Evolutionary conservation across 2,888 invertebrate species (phyloP).

Genomic region (Catocala fraxini): DNA sequence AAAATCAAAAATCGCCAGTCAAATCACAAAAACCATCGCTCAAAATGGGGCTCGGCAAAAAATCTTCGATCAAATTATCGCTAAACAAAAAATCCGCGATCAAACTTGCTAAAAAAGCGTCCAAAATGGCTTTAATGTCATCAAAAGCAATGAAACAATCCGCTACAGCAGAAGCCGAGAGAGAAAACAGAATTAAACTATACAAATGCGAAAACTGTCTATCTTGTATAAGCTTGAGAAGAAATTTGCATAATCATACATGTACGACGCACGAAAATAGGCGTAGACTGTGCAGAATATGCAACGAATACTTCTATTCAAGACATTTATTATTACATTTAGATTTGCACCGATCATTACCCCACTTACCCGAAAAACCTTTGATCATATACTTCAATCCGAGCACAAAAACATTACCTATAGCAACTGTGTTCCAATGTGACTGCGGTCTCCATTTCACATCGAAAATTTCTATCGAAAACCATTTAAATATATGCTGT

Average conservation of each 20-base stretch:
- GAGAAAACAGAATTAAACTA: constrained; percentile 11
- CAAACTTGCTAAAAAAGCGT: not conserved
- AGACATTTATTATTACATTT: constrained; percentile 1
- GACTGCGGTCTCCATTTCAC: constrained; percentile 60
- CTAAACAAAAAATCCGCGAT: not conserved
- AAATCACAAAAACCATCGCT: no score
- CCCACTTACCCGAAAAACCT: constrained; percentile 5
- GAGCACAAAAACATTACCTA: not conserved
- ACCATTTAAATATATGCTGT: constrained; percentile 48
- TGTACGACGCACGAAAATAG: not conserved
- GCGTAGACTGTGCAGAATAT: not conserved
- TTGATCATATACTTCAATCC: constrained; percentile 10
- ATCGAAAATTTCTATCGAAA: constrained; percentile 45
- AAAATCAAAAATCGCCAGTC: constrained; percentile 1
- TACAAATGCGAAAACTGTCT: constrained; percentile 29
- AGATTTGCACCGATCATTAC: constrained; percentile 8
- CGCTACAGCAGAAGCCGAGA: not conserved
- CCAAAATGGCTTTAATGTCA: not conserved
- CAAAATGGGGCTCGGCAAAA: not conserved
- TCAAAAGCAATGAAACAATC: not conserved
- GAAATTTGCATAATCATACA: constrained; percentile 5
- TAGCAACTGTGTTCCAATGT: constrained; percentile 53
- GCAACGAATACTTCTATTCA: constrained; percentile 13
- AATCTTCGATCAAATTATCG: not conserved
- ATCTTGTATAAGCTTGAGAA: constrained; percentile 19